Conservation (phyloP, 2,797 vertebrate genomes). For the Columba guinea region DNA sequence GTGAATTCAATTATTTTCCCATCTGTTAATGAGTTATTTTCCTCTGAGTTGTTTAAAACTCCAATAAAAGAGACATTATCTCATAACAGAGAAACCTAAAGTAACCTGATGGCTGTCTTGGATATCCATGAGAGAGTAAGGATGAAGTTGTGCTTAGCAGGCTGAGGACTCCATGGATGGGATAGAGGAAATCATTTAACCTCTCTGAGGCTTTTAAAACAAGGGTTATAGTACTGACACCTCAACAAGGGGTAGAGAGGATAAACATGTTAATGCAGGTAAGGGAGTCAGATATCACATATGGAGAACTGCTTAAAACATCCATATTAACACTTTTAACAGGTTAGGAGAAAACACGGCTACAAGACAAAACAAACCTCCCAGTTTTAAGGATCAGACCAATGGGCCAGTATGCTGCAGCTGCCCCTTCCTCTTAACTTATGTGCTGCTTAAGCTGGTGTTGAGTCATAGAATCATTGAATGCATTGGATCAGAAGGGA, state of each 20-base stretch:
- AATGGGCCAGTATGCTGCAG: neutral
- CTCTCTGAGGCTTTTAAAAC: neutral
- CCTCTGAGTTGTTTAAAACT: constrained; percentile 63
- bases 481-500: too few relatives aligned
- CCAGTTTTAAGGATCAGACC: neutral
- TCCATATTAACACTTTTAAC: neutral
- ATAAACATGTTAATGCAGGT: neutral
- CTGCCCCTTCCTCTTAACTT: neutral
- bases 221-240: neutral
- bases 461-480: too few relatives aligned
- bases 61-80: constrained; percentile 1
- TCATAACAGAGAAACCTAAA: constrained; percentile 14
- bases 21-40: constrained; percentile 60
- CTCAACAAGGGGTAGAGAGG: neutral
- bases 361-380: neutral
- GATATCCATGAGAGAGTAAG: neutral
- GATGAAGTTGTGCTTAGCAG: neutral
- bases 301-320: neutral
- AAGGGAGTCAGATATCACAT: neutral
- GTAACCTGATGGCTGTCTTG: neutral
- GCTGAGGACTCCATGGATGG: neutral
- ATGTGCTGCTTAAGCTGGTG: too few relatives aligned
- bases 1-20: constrained; percentile 57
- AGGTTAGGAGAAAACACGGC: neutral
- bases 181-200: neutral